Evolutionary conservation across 2,888 invertebrate genomes (phyloP).

Genomic region (Seladonia tumulorum): DNA sequence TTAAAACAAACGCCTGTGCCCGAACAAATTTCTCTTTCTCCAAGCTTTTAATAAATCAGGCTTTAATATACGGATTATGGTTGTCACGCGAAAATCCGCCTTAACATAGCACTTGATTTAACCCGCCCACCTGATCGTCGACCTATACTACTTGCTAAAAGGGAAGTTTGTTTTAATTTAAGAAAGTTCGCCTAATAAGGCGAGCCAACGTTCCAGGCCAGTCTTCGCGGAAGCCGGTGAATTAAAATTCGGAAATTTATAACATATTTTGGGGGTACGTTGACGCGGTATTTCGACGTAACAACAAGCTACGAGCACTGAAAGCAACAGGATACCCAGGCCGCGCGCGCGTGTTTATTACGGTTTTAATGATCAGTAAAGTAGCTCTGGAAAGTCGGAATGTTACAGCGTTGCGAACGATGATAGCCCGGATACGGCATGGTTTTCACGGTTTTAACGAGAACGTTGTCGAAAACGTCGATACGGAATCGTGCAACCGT

Average conservation of each 20-base stretch:
- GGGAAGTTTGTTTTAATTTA: not conserved
- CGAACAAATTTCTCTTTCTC: not conserved
- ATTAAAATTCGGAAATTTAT: not conserved
- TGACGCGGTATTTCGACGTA: not conserved
- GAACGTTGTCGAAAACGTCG: not conserved
- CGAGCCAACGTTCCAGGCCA: not conserved
- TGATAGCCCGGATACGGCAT: not conserved
- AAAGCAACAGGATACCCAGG: not conserved
- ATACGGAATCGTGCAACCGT: not conserved
- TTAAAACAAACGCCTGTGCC: not conserved
- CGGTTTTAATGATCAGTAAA: slow-evolving; percentile 1
- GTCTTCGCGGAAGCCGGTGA: not conserved
- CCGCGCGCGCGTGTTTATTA: not conserved
- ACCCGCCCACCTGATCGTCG: not conserved
- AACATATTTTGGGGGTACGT: not conserved
- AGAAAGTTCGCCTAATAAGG: not conserved
- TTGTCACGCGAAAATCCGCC: not conserved
- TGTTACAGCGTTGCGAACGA: not conserved
- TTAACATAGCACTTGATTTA: not conserved
- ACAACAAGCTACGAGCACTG: not conserved
- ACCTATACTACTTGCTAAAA: not conserved
- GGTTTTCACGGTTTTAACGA: slow-evolving; percentile 8
- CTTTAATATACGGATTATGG: not conserved
- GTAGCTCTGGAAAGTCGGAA: not conserved
- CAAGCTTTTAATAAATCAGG: not conserved